Evolutionary conservation across 2,113 vertebrate species (phyloP).

Genomic region (Calypte anna): DNA sequence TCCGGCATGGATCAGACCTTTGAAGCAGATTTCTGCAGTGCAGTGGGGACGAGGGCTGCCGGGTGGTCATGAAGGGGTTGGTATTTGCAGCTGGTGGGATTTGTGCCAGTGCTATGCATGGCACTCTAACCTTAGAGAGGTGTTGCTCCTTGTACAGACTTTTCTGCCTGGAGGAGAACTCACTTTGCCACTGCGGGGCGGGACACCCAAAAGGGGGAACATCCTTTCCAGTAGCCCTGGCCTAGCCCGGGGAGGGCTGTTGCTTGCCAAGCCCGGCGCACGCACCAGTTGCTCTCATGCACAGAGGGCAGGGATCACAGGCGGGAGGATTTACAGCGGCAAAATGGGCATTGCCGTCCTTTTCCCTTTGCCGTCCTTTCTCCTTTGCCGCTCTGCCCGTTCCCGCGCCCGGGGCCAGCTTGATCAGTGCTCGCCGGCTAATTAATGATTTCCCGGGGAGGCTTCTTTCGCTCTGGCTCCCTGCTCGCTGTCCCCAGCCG

Average conservation of each 20-base stretch:
- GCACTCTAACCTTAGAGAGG: neutral
- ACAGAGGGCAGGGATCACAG: too few relatives aligned
- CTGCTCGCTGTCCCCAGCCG: too few relatives aligned
- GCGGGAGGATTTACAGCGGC: neutral
- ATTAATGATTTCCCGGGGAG: neutral
- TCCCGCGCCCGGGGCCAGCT: neutral
- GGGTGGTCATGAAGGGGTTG: too few relatives aligned
- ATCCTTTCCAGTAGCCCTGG: neutral
- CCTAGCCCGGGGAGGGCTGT: neutral
- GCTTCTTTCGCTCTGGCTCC: accelerated
- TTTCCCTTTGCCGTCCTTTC: neutral
- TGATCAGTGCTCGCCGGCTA: neutral
- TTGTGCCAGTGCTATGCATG: neutral
- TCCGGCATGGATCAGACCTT: neutral
- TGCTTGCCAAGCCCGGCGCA: neutral
- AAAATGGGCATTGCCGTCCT: neutral
- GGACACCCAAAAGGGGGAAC: neutral
- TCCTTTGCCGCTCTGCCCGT: neutral
- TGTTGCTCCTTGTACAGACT: neutral
- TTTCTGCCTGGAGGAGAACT: neutral
- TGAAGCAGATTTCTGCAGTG: neutral
- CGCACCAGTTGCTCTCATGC: neutral
- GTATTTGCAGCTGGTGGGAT: neutral
- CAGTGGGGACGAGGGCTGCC: neutral
- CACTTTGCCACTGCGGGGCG: neutral